phyloP scores from a whole-genome alignment of 2,797 vertebrate species.

The Crocodylus rhombifer region DNA sequence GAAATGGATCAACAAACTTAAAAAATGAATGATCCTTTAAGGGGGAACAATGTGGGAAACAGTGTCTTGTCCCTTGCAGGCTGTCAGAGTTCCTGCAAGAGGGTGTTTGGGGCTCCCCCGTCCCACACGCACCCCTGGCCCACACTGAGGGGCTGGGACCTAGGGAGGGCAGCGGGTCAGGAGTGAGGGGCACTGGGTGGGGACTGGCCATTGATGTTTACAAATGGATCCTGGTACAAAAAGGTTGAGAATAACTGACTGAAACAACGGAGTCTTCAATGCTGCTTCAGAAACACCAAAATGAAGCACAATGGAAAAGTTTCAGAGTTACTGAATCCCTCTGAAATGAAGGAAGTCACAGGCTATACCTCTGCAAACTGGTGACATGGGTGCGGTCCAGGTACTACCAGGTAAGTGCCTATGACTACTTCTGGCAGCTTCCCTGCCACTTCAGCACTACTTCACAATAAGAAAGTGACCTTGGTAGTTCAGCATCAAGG shows the following conservation, averaged over 20 bases:
- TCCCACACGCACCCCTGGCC: too few relatives aligned
- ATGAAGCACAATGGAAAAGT: accelerated
- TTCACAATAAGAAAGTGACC: not conserved
- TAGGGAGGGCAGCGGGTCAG: too few relatives aligned
- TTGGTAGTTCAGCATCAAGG: not conserved
- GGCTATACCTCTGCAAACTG: accelerated
- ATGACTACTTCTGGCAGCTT: not conserved
- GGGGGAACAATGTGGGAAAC: not conserved
- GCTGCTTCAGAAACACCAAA: not conserved
- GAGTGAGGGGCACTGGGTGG: too few relatives aligned
- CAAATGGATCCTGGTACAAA: too few relatives aligned
- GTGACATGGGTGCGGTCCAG: not conserved
- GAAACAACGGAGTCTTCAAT: accelerated
- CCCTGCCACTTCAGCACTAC: not conserved
- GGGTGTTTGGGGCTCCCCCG: too few relatives aligned
- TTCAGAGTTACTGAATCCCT: not conserved
- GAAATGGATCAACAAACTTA: too few relatives aligned
- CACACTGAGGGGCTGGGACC: too few relatives aligned
- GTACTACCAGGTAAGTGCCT: not conserved
- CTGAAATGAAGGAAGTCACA: accelerated
- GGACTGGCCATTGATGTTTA: too few relatives aligned
- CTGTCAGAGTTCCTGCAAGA: too few relatives aligned
- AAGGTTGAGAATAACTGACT: too few relatives aligned
- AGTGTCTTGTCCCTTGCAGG: not conserved
- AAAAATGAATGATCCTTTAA: too few relatives aligned